Evolutionary conservation across 2,888 invertebrate genomes (phyloP).

Genomic region (Agonopterix alstromeriana): DNA sequence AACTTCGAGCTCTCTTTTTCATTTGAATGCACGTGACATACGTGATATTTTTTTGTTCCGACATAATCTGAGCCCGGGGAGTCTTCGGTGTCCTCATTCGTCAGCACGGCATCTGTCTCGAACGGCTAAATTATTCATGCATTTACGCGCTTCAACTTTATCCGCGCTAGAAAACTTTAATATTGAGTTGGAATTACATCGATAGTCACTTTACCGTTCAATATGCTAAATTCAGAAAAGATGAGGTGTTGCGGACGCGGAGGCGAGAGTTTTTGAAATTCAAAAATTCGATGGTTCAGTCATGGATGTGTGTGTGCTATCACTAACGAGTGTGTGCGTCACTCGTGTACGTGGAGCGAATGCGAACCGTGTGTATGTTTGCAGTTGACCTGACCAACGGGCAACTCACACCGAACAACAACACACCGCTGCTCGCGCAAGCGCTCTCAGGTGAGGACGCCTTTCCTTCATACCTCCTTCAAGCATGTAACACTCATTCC

Average conservation of each 20-base stretch:
- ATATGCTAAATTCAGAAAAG: conserved; percentile 51
- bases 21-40: conserved; percentile 76
- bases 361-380: conserved; percentile 82
- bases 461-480: conserved; percentile 15
- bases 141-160: conserved; percentile 66
- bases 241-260: conserved; percentile 36
- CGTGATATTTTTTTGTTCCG: conserved; percentile 72
- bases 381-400: conserved; percentile 97
- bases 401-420: conserved; percentile 97
- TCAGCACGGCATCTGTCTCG: conserved; percentile 65
- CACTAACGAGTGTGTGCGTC: conserved; percentile 53
- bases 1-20: conserved; percentile 75
- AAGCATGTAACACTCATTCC: neutral
- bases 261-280: conserved; percentile 28
- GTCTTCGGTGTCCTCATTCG: conserved; percentile 59
- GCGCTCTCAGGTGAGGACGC: conserved; percentile 91
- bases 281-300: conserved; percentile 66
- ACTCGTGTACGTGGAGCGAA: conserved; percentile 65
- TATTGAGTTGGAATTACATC: conserved; percentile 60
- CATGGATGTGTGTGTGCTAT: conserved; percentile 59
- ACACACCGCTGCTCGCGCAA: conserved; percentile 96
- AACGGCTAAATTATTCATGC: conserved; percentile 70
- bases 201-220: conserved; percentile 61
- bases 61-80: conserved; percentile 61
- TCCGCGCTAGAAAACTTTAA: conserved; percentile 51